Base-by-base conservation (phyloP, 1,140 invertebrate species). In the Procambarus clarkii region DNA sequence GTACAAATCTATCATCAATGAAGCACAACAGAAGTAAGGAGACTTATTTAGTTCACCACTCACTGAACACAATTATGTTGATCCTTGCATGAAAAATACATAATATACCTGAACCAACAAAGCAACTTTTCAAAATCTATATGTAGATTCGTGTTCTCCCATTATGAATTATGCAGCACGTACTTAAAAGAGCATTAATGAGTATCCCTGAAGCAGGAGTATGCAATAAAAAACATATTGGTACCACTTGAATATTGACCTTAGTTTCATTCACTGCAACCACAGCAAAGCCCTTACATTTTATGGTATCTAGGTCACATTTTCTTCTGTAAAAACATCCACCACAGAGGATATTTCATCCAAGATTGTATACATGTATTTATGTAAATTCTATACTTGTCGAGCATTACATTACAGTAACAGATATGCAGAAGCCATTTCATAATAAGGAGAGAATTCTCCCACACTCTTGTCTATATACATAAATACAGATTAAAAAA, bases 351-450 rank as follows among this genome's bases (percentile, higher is more conserved):
- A 58, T 79, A 82, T 82, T 81, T 89, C 64, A 89, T 54, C 79
- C 69, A 24, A 78, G 64, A 89, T 45, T 82, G 79, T 50, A 82
- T 54, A 88, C 44, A 58, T 54, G 34, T 89, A 74, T 82, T 54
- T n/a, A 21, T 79, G 78, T 88, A 64, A 54, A 82, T 74, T 82
- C 64, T 81, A 89, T 82, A 82, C 48, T 44, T 91, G 77, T 85
- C 82, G 24, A 84, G 54, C 81, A 85, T 34, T 84, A 90, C 76
- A 88, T 91, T 79, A 80, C 77, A 71, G 76, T 85, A 74, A 91
- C 87, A 82, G 87, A 89, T 89, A 89, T 82, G 87, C 87, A 89
- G 78, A 89, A 71, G 87, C 87, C 44, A 76, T 89, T 89, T 79
- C 71, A 60, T 60, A 58, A 46, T 58, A 82, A 82, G 77, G 58